Conservation (phyloP, 2,888 invertebrate species). For the Cybosia mesomella region DNA sequence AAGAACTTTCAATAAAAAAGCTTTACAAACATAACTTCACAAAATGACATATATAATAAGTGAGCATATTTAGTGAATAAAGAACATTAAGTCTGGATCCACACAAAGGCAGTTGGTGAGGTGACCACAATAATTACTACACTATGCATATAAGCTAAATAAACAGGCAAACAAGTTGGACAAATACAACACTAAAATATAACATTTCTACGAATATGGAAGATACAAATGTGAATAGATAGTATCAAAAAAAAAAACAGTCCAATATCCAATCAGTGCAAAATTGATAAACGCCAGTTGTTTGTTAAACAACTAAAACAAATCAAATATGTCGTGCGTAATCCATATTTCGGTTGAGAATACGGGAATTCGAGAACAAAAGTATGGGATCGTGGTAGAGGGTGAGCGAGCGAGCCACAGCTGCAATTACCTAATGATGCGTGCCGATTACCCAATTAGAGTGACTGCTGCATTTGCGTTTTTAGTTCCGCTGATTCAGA, state of each 20-base stretch:
- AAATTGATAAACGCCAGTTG: constrained; percentile 22
- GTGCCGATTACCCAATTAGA: constrained; percentile 80
- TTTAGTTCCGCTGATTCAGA: constrained; percentile 74
- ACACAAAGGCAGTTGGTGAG: too few species aligned
- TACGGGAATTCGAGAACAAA: constrained; percentile 45
- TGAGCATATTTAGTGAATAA: too few species aligned
- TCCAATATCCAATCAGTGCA: constrained; percentile 12
- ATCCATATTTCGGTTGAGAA: constrained; percentile 39
- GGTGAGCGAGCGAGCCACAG: constrained; percentile 62
- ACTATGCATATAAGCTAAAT: not conserved
- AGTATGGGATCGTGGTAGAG: constrained; percentile 44
- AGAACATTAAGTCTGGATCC: too few species aligned
- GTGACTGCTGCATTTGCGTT: constrained; percentile 75
- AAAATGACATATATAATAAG: too few species aligned
- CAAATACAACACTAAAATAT: not conserved
- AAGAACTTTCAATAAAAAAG: too few species aligned
- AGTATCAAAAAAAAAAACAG: constrained; percentile 10
- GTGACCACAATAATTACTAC: too few species aligned
- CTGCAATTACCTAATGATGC: constrained; percentile 84
- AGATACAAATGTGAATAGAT: constrained; percentile 2
- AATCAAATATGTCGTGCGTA: constrained; percentile 44
- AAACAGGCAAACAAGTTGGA: not conserved
- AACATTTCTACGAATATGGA: not conserved
- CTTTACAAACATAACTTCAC: too few species aligned
- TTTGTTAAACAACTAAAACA: constrained; percentile 35